Evolutionary conservation across 2,888 invertebrate genomes (phyloP), one percentile per base, ranked within the genome.

Genomic region (Agonum fuliginosum): DNA sequence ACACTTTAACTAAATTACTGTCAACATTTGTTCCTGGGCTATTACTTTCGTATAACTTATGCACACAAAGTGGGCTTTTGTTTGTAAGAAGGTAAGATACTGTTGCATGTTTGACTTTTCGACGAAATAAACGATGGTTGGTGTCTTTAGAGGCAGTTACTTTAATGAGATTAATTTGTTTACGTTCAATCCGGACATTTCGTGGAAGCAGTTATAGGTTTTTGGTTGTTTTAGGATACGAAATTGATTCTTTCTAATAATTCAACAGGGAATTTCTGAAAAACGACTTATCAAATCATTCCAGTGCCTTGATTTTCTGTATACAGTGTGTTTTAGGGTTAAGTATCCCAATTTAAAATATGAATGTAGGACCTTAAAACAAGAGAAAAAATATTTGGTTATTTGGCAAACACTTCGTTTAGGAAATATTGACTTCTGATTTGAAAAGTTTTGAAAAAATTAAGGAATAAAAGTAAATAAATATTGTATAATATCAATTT

Each of bases 91-190:
- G n/a, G n/a, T n/a, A n/a, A n/a, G 54, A 20, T 54, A 54, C 54
- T 54, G 54, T 54, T 54, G 54, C 54, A 54, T 54, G 54, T 54
- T 54, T 54, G 54, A 54, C 24, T 54, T 54, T 20, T 54, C 24
- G 12, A 22, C 54, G 54, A 54, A 24, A 22, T 54, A 54, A 54
- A 54, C 54, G 54, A 24, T 54, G n/a, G 24, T 54, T 54, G 20
- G 24, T 10, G 54, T 54, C 54, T 22, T 54, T 54, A 54, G 54
- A 6, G 54, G 54, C 24, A 54, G 54, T 54, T 54, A 54, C n/a
- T 54, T 54, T 54, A 54, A 54, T 54, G 54, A 54, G 54, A 54
- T 20, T 24, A 54, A 20, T 54, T 22, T 54, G 54, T 54, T 54
- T 54, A 54, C 54, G 54, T 54, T 24, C 24, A 54, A 54, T 54